phyloP scores from a whole-genome alignment of 2,797 vertebrate species.

The Phrynocephalus forsythii region DNA sequence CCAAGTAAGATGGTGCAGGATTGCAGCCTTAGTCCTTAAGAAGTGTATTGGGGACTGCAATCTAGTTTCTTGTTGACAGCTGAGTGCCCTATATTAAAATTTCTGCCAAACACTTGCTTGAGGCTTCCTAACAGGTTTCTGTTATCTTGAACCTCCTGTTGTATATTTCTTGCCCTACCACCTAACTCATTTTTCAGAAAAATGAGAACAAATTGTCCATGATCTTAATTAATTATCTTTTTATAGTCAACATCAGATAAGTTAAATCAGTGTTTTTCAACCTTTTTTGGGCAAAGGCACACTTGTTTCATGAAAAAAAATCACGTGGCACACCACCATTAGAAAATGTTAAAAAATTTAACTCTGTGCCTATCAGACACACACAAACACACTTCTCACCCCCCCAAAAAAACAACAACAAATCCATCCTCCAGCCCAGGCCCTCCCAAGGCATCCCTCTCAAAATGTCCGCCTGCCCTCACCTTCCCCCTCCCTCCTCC shows the following conservation, averaged over 20 bases:
- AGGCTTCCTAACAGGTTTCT: conserved; percentile 43
- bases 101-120: conserved; percentile 2
- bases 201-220: conserved; percentile 18
- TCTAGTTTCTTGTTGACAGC: background rate
- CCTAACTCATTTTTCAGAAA: conserved; percentile 54
- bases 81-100: conserved; percentile 35
- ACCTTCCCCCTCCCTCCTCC: too few species aligned
- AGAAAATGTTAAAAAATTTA: too few species aligned
- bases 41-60: background rate
- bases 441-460: too few species aligned
- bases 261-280: too few species aligned
- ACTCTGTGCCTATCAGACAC: too few species aligned
- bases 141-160: conserved; percentile 61
- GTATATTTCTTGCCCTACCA: conserved; percentile 72
- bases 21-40: background rate
- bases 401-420: too few species aligned
- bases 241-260: conserved; percentile 59
- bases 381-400: too few species aligned
- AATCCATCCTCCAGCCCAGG: too few species aligned
- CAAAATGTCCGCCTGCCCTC: too few species aligned
- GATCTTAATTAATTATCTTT: conserved; percentile 62
- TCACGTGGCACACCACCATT: too few species aligned
- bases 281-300: too few species aligned
- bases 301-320: too few species aligned
- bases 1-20: background rate